phyloP scores from a whole-genome alignment of 2,113 vertebrate genomes.

The Albula goreensis region DNA sequence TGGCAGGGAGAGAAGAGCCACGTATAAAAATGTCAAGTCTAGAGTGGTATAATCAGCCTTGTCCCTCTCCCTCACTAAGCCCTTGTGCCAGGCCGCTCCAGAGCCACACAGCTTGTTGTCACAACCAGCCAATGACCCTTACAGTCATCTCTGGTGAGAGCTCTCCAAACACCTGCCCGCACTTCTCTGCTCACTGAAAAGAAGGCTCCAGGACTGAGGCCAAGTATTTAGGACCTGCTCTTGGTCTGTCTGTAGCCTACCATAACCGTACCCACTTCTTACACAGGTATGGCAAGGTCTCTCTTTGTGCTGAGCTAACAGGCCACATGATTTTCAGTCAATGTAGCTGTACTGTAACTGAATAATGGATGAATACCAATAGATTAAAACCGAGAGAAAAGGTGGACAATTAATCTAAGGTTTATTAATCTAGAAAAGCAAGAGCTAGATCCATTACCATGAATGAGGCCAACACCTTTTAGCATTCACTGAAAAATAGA shows the following conservation, averaged over 20 bases:
- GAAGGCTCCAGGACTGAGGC: constrained; percentile 27
- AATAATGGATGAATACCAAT: background rate
- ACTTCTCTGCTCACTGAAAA: background rate
- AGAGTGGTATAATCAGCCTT: constrained; percentile 23
- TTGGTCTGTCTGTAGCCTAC: background rate
- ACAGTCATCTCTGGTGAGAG: constrained; percentile 17
- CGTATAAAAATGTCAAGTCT: background rate
- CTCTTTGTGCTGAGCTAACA: constrained; percentile 13
- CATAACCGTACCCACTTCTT: too few relatives aligned
- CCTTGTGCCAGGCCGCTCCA: background rate
- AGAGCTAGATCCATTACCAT: too few relatives aligned
- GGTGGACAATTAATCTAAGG: background rate
- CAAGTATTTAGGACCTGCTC: too few relatives aligned
- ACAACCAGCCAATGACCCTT: constrained; percentile 21
- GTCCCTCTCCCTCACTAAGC: background rate
- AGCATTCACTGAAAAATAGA: too few relatives aligned
- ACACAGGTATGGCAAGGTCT: background rate
- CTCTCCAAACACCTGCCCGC: constrained; percentile 25
- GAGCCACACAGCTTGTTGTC: constrained; percentile 31
- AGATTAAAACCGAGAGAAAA: background rate
- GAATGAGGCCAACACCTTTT: too few relatives aligned
- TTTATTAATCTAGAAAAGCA: too few relatives aligned
- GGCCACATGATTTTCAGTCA: background rate
- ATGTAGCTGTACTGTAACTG: background rate
- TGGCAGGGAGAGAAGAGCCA: background rate